Percentiles rank a stretch among this genome's conserved stretches.
Evolutionary conservation across 2,888 invertebrate species (phyloP).

Genomic region (Electrophaes corylata): DNA sequence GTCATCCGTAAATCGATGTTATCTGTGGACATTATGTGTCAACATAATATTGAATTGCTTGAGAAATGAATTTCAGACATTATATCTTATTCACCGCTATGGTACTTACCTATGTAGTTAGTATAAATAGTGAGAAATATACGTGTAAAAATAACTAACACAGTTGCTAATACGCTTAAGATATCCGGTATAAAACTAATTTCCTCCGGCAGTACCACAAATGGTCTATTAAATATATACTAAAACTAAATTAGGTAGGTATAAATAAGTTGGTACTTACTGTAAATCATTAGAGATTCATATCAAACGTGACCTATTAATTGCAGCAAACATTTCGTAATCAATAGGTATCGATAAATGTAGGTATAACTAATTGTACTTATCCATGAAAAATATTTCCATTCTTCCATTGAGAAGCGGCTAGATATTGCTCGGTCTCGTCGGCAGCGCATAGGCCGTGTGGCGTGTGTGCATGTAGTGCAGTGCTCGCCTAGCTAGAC

Average conservation of each 20-base stretch:
- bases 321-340: constrained; percentile 41
- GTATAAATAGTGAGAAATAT: no score
- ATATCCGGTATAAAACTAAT: constrained; percentile 44
- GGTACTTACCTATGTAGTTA: not conserved
- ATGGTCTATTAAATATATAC: constrained; percentile 38
- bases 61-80: not conserved
- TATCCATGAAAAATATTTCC: constrained; percentile 60
- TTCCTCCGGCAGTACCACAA: constrained; percentile 49
- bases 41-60: not conserved
- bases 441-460: constrained; percentile 2
- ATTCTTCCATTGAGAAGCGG: constrained; percentile 48
- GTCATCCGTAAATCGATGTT: constrained; percentile 36
- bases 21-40: constrained; percentile 30
- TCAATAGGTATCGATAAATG: constrained; percentile 35
- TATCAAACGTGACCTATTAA: constrained; percentile 44
- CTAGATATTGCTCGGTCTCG: constrained; percentile 32
- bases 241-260: constrained; percentile 27
- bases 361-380: constrained; percentile 38
- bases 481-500: constrained; percentile 63
- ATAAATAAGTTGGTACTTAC: constrained; percentile 28
- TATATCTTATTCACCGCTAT: not conserved
- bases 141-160: not conserved
- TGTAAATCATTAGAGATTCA: constrained; percentile 39
- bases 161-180: constrained; percentile 15
- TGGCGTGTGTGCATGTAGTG: constrained; percentile 36